phyloP scores from a whole-genome alignment of 1,140 invertebrate species.

The Pantala flavescens region DNA sequence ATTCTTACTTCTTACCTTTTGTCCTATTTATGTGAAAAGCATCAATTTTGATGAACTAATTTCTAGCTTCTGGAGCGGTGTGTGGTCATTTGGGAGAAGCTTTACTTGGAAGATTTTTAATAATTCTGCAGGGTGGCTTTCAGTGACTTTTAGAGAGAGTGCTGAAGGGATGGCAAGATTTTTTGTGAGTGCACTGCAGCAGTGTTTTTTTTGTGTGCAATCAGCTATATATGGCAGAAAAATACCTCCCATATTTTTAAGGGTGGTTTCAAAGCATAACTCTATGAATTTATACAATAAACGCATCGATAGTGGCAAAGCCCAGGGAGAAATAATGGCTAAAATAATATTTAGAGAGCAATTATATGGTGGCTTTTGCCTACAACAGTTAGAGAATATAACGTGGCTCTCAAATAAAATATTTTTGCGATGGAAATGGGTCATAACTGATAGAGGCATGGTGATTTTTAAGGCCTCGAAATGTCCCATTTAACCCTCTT shows the following conservation, averaged over 20 bases:
- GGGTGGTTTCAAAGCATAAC: background rate
- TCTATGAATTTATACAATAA: background rate
- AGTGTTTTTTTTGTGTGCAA: conserved; percentile 10
- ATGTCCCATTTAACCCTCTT: background rate
- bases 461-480: background rate
- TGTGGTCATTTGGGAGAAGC: conserved; percentile 4
- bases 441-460: background rate
- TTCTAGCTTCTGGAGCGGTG: conserved; percentile 7
- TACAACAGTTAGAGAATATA: background rate
- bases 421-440: background rate
- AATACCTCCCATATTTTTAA: background rate
- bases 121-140: background rate
- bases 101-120: background rate
- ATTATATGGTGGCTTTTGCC: background rate
- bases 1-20: background rate
- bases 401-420: background rate
- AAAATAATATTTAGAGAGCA: background rate
- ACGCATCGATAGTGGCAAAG: background rate
- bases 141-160: background rate
- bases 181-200: background rate
- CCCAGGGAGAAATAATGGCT: background rate
- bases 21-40: background rate
- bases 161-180: background rate
- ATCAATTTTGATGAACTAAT: background rate
- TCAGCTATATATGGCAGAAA: background rate